phyloP scores from a whole-genome alignment of 2,113 vertebrate species.

The Camarhynchus parvulus region DNA sequence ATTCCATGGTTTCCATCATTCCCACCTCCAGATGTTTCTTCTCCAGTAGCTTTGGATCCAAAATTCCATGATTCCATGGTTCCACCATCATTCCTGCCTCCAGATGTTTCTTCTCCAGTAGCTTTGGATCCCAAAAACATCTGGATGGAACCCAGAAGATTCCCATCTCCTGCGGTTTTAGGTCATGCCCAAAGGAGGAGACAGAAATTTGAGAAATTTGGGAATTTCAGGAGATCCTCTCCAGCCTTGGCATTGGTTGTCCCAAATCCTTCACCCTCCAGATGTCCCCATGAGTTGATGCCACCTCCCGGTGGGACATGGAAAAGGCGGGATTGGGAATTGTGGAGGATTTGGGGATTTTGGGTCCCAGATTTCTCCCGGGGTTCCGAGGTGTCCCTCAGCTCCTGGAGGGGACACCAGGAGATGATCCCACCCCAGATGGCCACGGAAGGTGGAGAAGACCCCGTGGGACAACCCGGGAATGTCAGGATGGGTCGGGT shows the following conservation, averaged over 20 bases:
- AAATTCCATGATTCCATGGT: rapidly evolving
- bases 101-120: background rate
- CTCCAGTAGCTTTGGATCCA: background rate
- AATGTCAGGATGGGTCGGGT: rapidly evolving
- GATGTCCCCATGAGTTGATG: rapidly evolving
- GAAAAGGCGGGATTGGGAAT: background rate
- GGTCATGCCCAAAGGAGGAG: no score
- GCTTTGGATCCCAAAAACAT: background rate
- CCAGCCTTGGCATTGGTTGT: background rate
- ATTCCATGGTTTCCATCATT: no score
- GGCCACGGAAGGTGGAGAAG: rapidly evolving
- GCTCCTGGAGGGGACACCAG: rapidly evolving
- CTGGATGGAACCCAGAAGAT: background rate
- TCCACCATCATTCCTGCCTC: background rate
- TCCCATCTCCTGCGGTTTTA: background rate
- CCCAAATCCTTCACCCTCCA: background rate
- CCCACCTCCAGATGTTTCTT: background rate
- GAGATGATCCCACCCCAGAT: background rate
- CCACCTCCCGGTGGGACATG: rapidly evolving
- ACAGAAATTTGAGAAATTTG: background rate
- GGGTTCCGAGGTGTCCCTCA: background rate
- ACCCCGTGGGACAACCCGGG: rapidly evolving
- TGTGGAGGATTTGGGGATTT: background rate
- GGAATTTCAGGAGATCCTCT: background rate
- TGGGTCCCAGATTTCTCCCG: rapidly evolving